These are phyloP conservation scores for Eclectus roratus DNA, from an alignment of 2,113 vertebrate genomes.

Conservation along the genomic window DNA sequence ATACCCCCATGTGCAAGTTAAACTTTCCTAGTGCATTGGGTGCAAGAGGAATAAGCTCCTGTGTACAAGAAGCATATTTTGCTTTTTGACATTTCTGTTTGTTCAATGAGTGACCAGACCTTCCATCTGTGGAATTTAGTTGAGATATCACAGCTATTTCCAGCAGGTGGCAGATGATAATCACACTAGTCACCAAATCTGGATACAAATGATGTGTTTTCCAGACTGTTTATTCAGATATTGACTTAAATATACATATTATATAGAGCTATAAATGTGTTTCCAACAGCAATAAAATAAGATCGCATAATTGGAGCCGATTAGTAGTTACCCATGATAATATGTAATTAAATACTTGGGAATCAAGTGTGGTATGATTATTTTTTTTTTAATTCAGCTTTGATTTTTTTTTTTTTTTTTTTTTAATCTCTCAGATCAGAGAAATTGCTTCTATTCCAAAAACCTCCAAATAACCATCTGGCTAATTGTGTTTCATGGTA, in stretches of 20 bases:
- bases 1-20: not conserved
- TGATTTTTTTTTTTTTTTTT: not conserved
- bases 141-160: conserved; percentile 19
- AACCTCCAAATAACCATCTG: conserved; percentile 41
- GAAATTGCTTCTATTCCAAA: conserved; percentile 22
- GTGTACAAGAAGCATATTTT: not conserved
- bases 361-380: not conserved
- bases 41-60: not conserved
- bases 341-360: conserved; percentile 32
- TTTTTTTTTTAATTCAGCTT: not conserved
- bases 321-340: not conserved
- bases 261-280: not conserved
- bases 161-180: conserved; percentile 63
- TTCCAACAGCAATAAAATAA: conserved; percentile 24
- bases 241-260: conserved; percentile 26
- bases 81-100: not conserved
- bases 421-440: not conserved
- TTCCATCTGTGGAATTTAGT: not conserved
- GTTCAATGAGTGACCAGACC: not conserved
- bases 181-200: not conserved
- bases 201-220: conserved; percentile 26
- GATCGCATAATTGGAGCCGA: not conserved
- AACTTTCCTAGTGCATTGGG: not conserved
- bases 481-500: conserved; percentile 13
- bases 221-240: not conserved